Evolutionary conservation across 2,888 invertebrate genomes (phyloP).

Genomic region (Rhagonycha lutea): DNA sequence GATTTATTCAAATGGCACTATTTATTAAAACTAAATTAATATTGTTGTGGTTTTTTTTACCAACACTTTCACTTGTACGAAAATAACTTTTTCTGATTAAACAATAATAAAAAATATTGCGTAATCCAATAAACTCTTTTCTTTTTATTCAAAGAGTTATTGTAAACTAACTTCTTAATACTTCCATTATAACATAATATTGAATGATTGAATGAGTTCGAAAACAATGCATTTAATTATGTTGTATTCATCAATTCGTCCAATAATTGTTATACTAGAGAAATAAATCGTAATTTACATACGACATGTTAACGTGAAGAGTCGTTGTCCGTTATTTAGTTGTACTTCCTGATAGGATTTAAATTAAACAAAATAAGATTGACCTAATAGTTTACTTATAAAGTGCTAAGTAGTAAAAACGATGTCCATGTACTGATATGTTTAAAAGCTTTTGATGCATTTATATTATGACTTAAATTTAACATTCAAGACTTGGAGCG

Average conservation of each 20-base stretch:
- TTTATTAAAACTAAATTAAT: not conserved
- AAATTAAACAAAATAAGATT: conserved; percentile 1
- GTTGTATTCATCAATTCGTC: not conserved
- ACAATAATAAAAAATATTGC: not conserved
- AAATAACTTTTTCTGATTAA: not conserved
- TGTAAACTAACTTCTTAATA: not conserved
- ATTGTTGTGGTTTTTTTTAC: not conserved
- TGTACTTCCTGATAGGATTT: conserved; percentile 10
- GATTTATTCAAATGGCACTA: not conserved
- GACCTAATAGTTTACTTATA: not conserved
- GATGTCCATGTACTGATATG: not conserved
- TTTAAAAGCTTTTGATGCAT: not conserved
- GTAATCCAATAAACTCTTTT: not conserved
- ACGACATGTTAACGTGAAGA: not conserved
- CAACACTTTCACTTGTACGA: not conserved
- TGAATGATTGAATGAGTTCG: not conserved
- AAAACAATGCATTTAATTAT: not conserved
- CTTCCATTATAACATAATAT: too few species aligned
- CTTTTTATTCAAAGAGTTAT: not conserved
- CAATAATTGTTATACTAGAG: not conserved
- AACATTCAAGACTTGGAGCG: not conserved
- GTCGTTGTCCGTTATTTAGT: conserved; percentile 20
- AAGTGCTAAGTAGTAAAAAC: not conserved
- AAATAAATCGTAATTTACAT: not conserved
- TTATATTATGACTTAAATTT: not conserved